Percentiles rank a stretch among this genome's conserved stretches.
These are phyloP conservation scores for Quadroppia sp. DNA, from an alignment of 2,888 invertebrate species.

Conservation along the genomic window DNA sequence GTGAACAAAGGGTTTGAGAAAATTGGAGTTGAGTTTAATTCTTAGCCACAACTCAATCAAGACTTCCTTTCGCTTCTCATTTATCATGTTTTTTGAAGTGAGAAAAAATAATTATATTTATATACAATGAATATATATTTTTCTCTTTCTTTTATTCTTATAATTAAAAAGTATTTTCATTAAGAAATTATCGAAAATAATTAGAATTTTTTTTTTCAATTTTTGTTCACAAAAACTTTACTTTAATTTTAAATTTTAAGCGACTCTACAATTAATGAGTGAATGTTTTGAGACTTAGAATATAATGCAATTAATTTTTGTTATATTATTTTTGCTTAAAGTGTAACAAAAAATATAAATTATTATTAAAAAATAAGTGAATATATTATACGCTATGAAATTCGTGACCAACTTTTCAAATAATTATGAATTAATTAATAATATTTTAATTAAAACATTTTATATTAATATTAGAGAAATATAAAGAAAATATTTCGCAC, in stretches of 20 bases:
- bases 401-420: constrained; percentile 21
- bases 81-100: too few species aligned
- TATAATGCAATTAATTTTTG: background rate
- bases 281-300: background rate
- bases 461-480: background rate
- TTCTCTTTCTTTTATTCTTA: background rate
- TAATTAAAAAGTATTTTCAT: background rate
- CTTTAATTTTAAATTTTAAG: too few species aligned
- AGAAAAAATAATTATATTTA: too few species aligned
- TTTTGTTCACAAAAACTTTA: too few species aligned
- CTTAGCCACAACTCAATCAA: too few species aligned
- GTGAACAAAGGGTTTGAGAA: too few species aligned
- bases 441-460: constrained; percentile 3
- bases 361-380: background rate
- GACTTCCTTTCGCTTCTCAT: too few species aligned
- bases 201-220: too few species aligned
- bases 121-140: too few species aligned
- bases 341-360: background rate
- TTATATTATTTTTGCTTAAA: background rate
- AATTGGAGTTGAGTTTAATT: too few species aligned
- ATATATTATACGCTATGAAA: background rate
- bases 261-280: background rate
- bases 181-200: background rate
- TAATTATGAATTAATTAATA: background rate
- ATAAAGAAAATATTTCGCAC: background rate